Conservation (phyloP, 2,888 invertebrate genomes). For the Synergus laeviventris region DNA sequence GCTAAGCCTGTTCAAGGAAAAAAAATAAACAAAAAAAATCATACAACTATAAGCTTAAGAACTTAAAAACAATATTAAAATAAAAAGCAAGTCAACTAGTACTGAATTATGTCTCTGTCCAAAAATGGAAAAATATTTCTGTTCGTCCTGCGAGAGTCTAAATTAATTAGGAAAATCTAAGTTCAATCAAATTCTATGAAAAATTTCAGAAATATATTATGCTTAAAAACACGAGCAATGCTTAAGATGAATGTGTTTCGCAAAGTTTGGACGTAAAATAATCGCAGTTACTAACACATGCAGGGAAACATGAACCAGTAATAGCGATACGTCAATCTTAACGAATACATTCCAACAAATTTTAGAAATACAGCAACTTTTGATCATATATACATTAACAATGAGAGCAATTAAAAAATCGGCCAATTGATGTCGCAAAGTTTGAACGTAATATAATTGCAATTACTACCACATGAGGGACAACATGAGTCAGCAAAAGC, state of each 20-base stretch:
- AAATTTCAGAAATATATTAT: not conserved
- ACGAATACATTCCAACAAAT: too few relatives aligned
- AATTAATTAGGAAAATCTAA: not conserved
- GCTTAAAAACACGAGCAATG: too few relatives aligned
- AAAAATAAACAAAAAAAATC: slow-evolving; percentile 51
- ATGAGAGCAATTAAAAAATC: not conserved
- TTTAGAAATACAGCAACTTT: too few relatives aligned
- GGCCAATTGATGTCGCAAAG: slow-evolving; percentile 14
- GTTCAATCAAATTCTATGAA: not conserved
- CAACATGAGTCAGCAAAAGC: slow-evolving; percentile 31
- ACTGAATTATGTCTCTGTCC: not conserved
- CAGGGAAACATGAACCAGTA: too few relatives aligned
- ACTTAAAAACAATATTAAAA: slow-evolving; percentile 44
- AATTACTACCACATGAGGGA: slow-evolving; percentile 24
- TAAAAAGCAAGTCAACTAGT: not conserved
- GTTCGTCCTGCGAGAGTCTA: not conserved
- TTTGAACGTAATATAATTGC: slow-evolving; percentile 3
- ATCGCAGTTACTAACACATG: too few relatives aligned
- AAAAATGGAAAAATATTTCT: not conserved
- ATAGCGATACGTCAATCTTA: too few relatives aligned
- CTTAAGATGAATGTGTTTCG: too few relatives aligned
- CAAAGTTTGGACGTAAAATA: too few relatives aligned
- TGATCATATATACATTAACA: not conserved
- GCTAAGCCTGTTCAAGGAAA: slow-evolving; percentile 82
- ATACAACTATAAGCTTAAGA: slow-evolving; percentile 39